Evolutionary conservation across 2,113 vertebrate species (phyloP).

Genomic region (Pavo muticus): DNA sequence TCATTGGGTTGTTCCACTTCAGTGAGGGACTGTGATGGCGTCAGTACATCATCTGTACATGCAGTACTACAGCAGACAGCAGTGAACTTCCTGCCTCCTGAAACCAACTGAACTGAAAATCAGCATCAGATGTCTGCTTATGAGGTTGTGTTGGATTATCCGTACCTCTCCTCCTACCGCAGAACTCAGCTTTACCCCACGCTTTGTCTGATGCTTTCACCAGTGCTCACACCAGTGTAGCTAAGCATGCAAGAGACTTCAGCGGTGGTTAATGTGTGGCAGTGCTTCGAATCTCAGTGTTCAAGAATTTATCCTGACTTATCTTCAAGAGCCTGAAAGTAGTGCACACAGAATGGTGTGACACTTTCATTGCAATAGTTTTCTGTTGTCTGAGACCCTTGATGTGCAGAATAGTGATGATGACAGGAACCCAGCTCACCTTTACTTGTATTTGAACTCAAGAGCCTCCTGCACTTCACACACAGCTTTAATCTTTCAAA

Average conservation of each 20-base stretch:
- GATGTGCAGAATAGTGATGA: background rate
- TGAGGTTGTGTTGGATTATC: background rate
- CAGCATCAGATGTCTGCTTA: background rate
- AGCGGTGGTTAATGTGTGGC: background rate
- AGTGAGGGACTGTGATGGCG: background rate
- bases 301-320: background rate
- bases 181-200: accelerated
- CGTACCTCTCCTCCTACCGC: background rate
- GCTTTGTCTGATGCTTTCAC: too few relatives aligned
- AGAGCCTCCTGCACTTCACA: background rate
- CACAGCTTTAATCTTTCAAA: slow-evolving; percentile 18
- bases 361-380: background rate
- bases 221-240: background rate
- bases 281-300: background rate
- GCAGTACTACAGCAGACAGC: background rate
- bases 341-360: background rate
- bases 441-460: slow-evolving; percentile 7
- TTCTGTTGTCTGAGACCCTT: background rate
- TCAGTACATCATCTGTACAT: background rate
- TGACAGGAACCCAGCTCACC: background rate
- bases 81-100: background rate
- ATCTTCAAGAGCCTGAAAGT: background rate
- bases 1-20: background rate
- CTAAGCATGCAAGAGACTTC: background rate
- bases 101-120: background rate